Evolutionary conservation across 2,888 invertebrate genomes (phyloP), one percentile per base, ranked within the genome.

Genomic region (Lamproptera curius): DNA sequence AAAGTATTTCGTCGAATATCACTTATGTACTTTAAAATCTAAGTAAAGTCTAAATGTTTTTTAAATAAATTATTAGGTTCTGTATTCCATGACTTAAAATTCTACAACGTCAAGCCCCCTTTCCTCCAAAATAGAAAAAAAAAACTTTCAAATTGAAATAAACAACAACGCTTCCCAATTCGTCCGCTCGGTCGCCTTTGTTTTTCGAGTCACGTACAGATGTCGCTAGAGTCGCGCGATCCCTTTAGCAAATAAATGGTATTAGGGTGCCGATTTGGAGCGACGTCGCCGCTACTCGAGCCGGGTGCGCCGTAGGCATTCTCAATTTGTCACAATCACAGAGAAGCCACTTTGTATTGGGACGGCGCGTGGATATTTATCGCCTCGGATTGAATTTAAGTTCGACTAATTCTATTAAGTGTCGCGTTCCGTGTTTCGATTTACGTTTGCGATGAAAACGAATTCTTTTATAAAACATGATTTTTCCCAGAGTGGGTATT

Each of bases 181-280:
- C 35, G 40, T 6, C 16, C 20, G 31, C 5, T 11, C 36, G 15
- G 11, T 33, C 41, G 34, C 37, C 42, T 20, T 59, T 61, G 54
- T 54, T 28, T 41, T 69, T 62, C 61, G 56, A 72, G 76, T 82
- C 85, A 83, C 84, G 83, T 77, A 60, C 56, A 52, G 61, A 55
- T 56, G 63, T 63, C 57, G 55, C 62, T 56, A 56, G 58, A 54
- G 55, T 56, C 56, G 58, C 58, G 58, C 62, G 66, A 71, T 82
- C 82, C 84, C 78, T 80, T 84, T 82, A 84, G 81, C 75, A 80
- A 80, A 83, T 78, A 79, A 80, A 84, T 78, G 60, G 63, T 73
- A 76, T 76, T 72, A 75, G 69, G 74, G 76, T 63, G 73, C 70
- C 77, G 71, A 77, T 77, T 80, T 78, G 71, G 74, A 76, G 65